Base-by-base conservation (phyloP, 2,797 vertebrate genomes). In the Lutra lutra region DNA sequence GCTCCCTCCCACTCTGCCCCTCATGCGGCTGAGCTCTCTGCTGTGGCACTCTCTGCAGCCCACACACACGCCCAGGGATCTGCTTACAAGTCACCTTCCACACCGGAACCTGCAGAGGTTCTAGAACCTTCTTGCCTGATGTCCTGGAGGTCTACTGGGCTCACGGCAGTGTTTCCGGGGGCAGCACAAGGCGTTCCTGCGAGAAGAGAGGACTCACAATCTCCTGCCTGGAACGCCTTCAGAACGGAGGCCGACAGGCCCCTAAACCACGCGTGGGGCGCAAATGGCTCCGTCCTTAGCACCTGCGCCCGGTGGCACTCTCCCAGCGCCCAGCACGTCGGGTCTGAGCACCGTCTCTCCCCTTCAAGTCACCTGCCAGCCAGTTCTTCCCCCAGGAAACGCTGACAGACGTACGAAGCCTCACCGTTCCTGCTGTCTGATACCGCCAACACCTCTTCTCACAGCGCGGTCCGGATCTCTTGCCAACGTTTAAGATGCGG, bases 141-240 rank as follows among this genome's bases (percentile, higher is more conserved):
- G n/a, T 9, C 23, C 46, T 7, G 2, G 5, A 0, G 2, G 2
- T n/a, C 27, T 0, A 3, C 35, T 21, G 25, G 12, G 35, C 21
- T 20, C 23, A 38, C 46, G 7, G 43, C 20, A 1, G 54, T 7
- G 51, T 14, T 2, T n/a, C 18, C 20, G 46, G 20, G n/a, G n/a
- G 14, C 29, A 35, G 54, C 14, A 64, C 3, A 7, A 25, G 2
- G 60, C 20, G 11, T 14, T 56, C 20, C 79, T 46, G 14, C 35
- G 43, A n/a, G 8, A 35, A 46, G 43, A 35, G 2, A 73, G 62
- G 48, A 48, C 93, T n/a, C 25, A 27, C 6, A 58, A 2, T 18
- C 15, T 38, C 38, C 62, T 4, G 3, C 13, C 54, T 20, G 66
- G 15, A 66, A n/a, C 68, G 86, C 38, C 5, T 60, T 58, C 40